A percentile compares a stretch with the other conserved stretches of the same genome.
Evolutionary conservation across 2,888 invertebrate genomes (phyloP).

Genomic region (Orthonevra nobilis): DNA sequence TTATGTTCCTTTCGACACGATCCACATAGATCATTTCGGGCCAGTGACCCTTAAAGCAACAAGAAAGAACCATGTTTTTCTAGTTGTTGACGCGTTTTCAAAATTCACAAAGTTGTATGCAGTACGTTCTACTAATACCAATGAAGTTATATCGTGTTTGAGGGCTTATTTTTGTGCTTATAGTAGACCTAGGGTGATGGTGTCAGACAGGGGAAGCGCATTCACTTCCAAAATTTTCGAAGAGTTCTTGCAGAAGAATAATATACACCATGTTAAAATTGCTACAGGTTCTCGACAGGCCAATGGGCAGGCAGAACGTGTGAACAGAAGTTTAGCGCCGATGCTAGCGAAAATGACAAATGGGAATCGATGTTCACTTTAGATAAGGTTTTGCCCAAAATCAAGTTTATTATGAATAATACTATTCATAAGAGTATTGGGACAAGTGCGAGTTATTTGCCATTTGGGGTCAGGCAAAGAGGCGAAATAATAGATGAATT

Average conservation of each 20-base stretch:
- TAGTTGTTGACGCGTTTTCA: conserved; percentile 10
- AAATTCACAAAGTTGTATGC: conserved; percentile 25
- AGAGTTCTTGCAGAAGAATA: conserved; percentile 17
- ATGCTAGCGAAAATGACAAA: conserved; percentile 18
- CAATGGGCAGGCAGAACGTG: conserved; percentile 19
- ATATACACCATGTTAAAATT: conserved; percentile 14
- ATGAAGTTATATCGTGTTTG: conserved; percentile 16
- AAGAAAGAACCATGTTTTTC: conserved; percentile 6
- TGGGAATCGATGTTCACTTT: conserved; percentile 1
- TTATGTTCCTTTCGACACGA: neutral
- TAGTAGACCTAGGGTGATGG: conserved; percentile 19
- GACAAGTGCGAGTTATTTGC: conserved; percentile 2
- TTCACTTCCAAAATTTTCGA: conserved; percentile 12
- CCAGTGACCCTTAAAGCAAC: neutral
- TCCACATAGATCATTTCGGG: conserved; percentile 18
- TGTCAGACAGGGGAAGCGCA: conserved; percentile 23
- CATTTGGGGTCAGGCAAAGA: conserved; percentile 20
- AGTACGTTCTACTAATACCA: conserved; percentile 5
- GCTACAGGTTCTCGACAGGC: conserved; percentile 21
- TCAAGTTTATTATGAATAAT: conserved; percentile 15
- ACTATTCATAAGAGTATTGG: conserved; percentile 18
- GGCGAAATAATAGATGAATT: conserved; percentile 17
- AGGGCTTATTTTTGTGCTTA: conserved; percentile 14
- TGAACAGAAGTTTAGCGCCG: conserved; percentile 19
- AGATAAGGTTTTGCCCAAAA: conserved; percentile 9